Evolutionary conservation across 2,113 vertebrate genomes (phyloP).

Genomic region (Myotis davidii): DNA sequence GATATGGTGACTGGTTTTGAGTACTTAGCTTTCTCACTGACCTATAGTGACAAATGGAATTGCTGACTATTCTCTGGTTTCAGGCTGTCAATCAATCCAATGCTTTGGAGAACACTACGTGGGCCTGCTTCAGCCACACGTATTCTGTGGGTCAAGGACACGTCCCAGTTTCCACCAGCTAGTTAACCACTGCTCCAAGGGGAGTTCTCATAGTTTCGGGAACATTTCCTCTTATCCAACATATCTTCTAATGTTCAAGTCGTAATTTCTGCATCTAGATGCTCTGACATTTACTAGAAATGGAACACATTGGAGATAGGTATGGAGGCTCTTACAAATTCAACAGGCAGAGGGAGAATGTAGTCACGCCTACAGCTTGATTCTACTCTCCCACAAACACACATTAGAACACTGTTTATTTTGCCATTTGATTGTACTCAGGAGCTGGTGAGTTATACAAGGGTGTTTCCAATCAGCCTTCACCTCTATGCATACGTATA

Average conservation of each 20-base stretch:
- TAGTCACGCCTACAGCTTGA: not conserved
- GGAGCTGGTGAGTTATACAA: not conserved
- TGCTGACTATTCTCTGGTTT: not conserved
- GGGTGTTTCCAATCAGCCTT: not conserved
- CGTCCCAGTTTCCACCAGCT: not conserved
- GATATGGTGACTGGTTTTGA: not conserved
- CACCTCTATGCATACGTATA: not conserved
- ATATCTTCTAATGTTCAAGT: not conserved
- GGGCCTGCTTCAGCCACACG: too few species aligned
- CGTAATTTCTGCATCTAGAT: not conserved
- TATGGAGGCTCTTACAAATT: not conserved
- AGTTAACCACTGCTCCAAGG: not conserved
- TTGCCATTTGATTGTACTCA: not conserved
- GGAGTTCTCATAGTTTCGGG: not conserved
- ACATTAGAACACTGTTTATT: not conserved
- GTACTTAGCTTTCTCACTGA: not conserved
- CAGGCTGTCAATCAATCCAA: not conserved
- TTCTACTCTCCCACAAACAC: not conserved
- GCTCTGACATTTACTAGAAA: not conserved
- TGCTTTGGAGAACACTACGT: not conserved
- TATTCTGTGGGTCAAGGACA: not conserved
- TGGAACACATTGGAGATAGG: not conserved
- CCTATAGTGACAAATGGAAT: not conserved
- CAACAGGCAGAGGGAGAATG: not conserved
- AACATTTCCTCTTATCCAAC: not conserved